Conservation (phyloP, 2,797 vertebrate species). For the Tapirus indicus region DNA sequence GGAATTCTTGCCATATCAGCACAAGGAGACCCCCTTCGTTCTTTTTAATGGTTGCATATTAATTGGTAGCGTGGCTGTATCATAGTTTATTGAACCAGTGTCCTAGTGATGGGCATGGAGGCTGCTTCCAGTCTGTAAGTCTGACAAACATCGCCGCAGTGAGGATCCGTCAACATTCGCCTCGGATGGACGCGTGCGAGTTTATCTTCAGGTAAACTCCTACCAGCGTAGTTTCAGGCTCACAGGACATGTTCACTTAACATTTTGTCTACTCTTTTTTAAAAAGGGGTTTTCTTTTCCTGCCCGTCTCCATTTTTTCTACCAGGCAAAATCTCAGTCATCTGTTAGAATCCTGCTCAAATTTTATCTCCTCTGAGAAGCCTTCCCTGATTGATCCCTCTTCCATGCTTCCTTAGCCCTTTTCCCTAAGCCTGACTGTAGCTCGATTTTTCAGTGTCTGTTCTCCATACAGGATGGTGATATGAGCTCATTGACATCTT, state of each 20-base stretch:
- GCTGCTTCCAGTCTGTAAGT: neutral
- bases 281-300: neutral
- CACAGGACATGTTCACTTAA: neutral
- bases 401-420: neutral
- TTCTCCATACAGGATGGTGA: neutral
- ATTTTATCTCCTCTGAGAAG: neutral
- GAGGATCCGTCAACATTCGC: neutral
- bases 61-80: neutral
- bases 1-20: neutral
- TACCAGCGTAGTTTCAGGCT: neutral
- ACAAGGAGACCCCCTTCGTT: neutral
- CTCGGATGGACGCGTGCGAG: neutral
- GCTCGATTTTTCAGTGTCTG: neutral
- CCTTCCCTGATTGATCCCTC: neutral
- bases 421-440: neutral
- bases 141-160: neutral
- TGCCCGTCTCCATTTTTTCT: neutral
- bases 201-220: neutral
- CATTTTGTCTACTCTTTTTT: neutral
- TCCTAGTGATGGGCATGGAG: neutral
- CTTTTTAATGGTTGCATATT: neutral
- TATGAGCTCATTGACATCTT: neutral
- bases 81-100: neutral
- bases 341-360: constrained; percentile 9
- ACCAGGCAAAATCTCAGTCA: neutral